Percentiles rank a stretch among this genome's conserved stretches.
phyloP scores from a whole-genome alignment of 2,888 invertebrate species.

The Metalampra italica region DNA sequence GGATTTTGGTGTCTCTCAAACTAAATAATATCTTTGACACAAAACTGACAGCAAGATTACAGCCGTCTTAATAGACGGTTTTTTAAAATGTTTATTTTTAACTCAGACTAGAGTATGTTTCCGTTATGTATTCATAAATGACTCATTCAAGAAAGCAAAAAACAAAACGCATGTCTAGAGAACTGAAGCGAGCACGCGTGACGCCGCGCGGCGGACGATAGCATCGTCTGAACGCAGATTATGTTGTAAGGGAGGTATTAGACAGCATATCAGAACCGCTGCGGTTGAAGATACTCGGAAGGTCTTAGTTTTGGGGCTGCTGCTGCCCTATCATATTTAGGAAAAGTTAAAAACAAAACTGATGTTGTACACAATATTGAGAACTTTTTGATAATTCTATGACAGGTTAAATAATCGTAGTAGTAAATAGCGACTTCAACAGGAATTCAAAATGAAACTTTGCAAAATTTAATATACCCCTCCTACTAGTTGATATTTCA shows the following conservation, averaged over 20 bases:
- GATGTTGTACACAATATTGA: too few species aligned
- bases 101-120: neutral
- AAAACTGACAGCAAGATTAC: neutral
- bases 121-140: constrained; percentile 17
- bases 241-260: constrained; percentile 17
- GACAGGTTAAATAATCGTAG: too few species aligned
- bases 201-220: constrained; percentile 46
- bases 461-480: too few species aligned
- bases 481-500: too few species aligned
- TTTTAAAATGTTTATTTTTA: neutral
- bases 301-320: too few species aligned
- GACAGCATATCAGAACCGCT: constrained; percentile 7
- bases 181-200: constrained; percentile 37
- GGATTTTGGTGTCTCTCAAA: neutral
- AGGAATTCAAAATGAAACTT: too few species aligned
- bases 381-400: too few species aligned
- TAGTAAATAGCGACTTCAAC: too few species aligned
- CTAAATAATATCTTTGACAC: too few species aligned
- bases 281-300: neutral
- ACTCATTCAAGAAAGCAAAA: constrained; percentile 11
- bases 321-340: too few species aligned
- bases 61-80: neutral
- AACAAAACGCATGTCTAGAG: constrained; percentile 11
- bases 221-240: constrained; percentile 29
- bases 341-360: too few species aligned